phyloP scores from a whole-genome alignment of 2,888 invertebrate species.

The Eupithecia subfuscata region DNA sequence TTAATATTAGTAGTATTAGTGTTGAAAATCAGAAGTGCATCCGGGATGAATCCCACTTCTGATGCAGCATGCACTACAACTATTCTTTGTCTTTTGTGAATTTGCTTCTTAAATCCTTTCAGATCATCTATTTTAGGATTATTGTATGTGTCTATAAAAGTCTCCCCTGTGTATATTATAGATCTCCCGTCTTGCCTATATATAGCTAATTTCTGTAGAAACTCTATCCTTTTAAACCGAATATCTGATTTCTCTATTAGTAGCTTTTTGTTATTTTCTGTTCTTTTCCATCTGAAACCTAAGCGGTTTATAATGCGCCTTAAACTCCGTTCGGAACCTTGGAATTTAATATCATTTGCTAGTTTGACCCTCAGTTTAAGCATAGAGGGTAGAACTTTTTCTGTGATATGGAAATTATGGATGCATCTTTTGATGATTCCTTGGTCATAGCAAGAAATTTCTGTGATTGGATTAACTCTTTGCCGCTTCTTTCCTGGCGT shows the following conservation, averaged over 20 bases:
- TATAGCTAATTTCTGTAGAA: constrained; percentile 33
- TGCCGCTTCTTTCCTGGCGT: background rate
- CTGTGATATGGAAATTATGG: background rate
- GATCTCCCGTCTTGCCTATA: constrained; percentile 30
- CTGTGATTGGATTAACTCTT: background rate
- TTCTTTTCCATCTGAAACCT: constrained; percentile 43
- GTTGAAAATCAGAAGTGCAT: constrained; percentile 39
- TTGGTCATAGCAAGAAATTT: background rate
- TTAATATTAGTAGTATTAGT: background rate
- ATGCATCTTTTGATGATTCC: constrained; percentile 6
- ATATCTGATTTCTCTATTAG: constrained; percentile 41
- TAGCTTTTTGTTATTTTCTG: constrained; percentile 43
- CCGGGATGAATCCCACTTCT: constrained; percentile 42
- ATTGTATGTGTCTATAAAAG: constrained; percentile 23
- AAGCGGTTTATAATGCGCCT: constrained; percentile 10
- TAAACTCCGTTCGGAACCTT: constrained; percentile 13
- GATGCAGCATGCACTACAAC: constrained; percentile 41
- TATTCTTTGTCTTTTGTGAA: constrained; percentile 33
- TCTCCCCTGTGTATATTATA: constrained; percentile 37
- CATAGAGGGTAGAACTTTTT: background rate
- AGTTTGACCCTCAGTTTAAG: background rate
- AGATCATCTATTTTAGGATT: background rate
- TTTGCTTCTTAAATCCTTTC: constrained; percentile 3
- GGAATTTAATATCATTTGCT: constrained; percentile 6
- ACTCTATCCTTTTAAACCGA: constrained; percentile 38